These are phyloP conservation scores for Galeopsomyia nigrocyanea DNA, from an alignment of 2,888 invertebrate species.

Conservation along the genomic window DNA sequence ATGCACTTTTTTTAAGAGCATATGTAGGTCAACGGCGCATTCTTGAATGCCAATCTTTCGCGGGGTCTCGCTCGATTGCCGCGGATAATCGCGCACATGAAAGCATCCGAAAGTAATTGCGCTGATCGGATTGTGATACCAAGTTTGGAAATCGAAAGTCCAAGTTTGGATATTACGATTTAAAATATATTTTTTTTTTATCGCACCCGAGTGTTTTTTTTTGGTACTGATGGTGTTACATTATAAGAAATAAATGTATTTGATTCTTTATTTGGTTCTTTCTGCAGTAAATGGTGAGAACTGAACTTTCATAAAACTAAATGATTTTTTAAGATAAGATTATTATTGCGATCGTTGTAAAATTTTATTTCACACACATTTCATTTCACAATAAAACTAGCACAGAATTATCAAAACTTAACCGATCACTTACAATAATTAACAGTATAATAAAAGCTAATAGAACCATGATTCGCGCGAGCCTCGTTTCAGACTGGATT, in stretches of 20 bases:
- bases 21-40: constrained; percentile 29
- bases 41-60: constrained; percentile 10
- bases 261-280: too few relatives aligned
- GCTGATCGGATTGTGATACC: not conserved
- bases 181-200: too few relatives aligned
- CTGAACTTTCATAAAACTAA: too few relatives aligned
- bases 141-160: too few relatives aligned
- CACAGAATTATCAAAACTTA: too few relatives aligned
- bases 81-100: constrained; percentile 13
- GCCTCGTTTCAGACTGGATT: constrained; percentile 56
- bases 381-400: not conserved
- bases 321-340: too few relatives aligned
- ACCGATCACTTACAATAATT: constrained; percentile 55
- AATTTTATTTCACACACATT: not conserved
- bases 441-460: constrained; percentile 55
- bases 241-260: too few relatives aligned
- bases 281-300: too few relatives aligned
- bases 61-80: constrained; percentile 8
- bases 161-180: too few relatives aligned
- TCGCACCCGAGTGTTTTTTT: too few relatives aligned
- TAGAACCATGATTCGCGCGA: constrained; percentile 58
- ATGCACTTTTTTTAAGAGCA: constrained; percentile 15
- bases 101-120: constrained; percentile 18
- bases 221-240: too few relatives aligned
- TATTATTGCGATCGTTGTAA: too few relatives aligned